These are phyloP conservation scores for Thaumetopoea pityocampa DNA, from an alignment of 1,140 invertebrate genomes.

Conservation along the genomic window DNA sequence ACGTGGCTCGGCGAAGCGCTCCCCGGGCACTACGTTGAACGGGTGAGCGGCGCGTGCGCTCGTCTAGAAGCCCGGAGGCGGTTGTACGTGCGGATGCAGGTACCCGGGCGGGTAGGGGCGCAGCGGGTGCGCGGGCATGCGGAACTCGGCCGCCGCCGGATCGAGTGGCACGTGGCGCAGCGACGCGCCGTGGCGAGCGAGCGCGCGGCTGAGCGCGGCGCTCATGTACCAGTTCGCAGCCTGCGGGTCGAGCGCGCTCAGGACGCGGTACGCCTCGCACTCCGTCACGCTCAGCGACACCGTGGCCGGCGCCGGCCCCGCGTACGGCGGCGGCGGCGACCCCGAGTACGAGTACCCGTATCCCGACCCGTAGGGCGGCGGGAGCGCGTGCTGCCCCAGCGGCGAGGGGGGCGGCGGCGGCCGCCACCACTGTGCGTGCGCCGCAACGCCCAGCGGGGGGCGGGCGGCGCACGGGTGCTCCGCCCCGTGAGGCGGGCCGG, in stretches of 20 bases:
- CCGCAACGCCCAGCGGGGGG: neutral
- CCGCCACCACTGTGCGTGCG: neutral
- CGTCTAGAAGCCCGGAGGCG: no score
- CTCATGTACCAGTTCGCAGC: slow-evolving; percentile 40
- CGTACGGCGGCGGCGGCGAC: slow-evolving; percentile 2
- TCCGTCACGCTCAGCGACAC: slow-evolving; percentile 32
- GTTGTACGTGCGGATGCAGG: no score
- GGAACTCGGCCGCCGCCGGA: no score
- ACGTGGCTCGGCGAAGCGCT: no score
- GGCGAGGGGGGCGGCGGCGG: neutral
- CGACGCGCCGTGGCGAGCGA: no score
- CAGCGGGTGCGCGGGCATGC: no score
- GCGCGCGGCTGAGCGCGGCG: slow-evolving; percentile 21
- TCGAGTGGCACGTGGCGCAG: no score
- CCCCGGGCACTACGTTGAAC: no score
- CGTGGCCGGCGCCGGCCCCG: slow-evolving; percentile 1
- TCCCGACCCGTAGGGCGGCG: neutral
- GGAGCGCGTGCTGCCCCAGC: neutral
- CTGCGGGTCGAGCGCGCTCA: slow-evolving; percentile 26
- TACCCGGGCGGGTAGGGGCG: no score
- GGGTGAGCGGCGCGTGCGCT: no score
- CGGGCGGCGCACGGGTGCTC: neutral
- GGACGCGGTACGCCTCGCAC: slow-evolving; percentile 33
- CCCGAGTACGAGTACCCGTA: neutral
- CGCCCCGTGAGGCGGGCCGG: neutral